These are phyloP conservation scores for Micrasema minimum DNA, from an alignment of 1,140 invertebrate genomes.

Conservation along the genomic window DNA sequence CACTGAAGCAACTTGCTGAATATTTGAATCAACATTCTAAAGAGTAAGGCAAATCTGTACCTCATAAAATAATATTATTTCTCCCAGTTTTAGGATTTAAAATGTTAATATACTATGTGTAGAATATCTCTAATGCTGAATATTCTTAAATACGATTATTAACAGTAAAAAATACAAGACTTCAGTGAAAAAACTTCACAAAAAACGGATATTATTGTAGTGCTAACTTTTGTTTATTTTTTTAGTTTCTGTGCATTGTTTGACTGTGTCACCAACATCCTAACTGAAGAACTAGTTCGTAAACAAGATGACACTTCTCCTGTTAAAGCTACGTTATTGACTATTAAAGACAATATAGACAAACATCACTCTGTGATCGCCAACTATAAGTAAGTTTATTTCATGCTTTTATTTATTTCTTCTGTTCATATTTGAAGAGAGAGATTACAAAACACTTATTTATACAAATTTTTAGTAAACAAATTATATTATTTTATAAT, in stretches of 20 bases:
- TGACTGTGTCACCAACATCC: constrained; percentile 4
- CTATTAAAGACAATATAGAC: constrained; percentile 28
- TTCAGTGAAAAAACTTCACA: too few relatives aligned
- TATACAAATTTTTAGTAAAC: too few relatives aligned
- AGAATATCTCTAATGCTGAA: too few relatives aligned
- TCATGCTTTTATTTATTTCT: not conserved
- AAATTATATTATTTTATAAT: too few relatives aligned
- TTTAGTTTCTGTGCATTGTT: constrained; percentile 22
- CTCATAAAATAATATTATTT: too few relatives aligned
- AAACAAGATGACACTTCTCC: not conserved
- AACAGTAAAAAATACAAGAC: too few relatives aligned
- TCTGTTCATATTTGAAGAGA: not conserved
- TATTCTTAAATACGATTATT: too few relatives aligned
- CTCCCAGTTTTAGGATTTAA: too few relatives aligned
- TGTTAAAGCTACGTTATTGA: constrained; percentile 16
- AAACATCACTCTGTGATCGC: constrained; percentile 28
- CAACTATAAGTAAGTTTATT: constrained; percentile 34
- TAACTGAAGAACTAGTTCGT: not conserved
- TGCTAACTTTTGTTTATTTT: constrained; percentile 4
- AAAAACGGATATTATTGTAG: too few relatives aligned
- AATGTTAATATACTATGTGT: too few relatives aligned
- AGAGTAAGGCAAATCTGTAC: too few relatives aligned
- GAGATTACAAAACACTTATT: too few relatives aligned
- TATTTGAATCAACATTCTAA: constrained; percentile 58
- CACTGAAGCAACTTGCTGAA: constrained; percentile 60